These are phyloP conservation scores for Vombatus ursinus DNA, from an alignment of 2,113 vertebrate species.

Conservation along the genomic window DNA sequence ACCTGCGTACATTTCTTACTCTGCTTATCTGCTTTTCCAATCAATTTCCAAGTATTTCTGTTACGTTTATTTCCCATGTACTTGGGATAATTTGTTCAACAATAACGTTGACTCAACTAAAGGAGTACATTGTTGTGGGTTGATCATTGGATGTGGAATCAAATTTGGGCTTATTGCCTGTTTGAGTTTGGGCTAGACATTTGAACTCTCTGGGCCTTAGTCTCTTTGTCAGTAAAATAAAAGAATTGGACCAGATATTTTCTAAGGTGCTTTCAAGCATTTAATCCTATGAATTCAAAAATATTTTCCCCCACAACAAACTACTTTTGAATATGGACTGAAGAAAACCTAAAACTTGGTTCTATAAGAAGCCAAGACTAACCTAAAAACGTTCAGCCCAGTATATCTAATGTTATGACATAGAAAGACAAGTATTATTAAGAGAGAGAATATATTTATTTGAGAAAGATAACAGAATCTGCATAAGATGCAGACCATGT, in stretches of 20 bases:
- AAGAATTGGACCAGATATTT: neutral
- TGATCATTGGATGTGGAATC: neutral
- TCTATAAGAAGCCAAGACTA: neutral
- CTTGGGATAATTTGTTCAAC: neutral
- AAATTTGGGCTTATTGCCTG: neutral
- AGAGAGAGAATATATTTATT: neutral
- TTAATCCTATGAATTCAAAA: neutral
- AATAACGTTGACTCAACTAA: neutral
- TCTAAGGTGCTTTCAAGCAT: neutral
- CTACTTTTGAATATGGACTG: neutral
- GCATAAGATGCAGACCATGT: no score
- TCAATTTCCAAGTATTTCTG: neutral
- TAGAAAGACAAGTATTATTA: neutral
- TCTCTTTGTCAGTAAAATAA: neutral
- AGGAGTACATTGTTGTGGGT: neutral
- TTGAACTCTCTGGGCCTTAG: neutral
- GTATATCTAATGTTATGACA: neutral
- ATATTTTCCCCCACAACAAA: neutral
- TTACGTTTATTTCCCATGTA: no score
- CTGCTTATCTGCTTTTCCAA: neutral
- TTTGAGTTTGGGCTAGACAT: neutral
- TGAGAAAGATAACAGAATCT: neutral
- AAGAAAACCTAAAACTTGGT: neutral
- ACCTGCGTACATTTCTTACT: neutral
- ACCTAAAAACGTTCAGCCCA: no score